A percentile compares a stretch with the other conserved stretches of the same genome.
These are phyloP conservation scores for Thymallus thymallus DNA, from an alignment of 2,113 vertebrate genomes.

Conservation along the genomic window DNA sequence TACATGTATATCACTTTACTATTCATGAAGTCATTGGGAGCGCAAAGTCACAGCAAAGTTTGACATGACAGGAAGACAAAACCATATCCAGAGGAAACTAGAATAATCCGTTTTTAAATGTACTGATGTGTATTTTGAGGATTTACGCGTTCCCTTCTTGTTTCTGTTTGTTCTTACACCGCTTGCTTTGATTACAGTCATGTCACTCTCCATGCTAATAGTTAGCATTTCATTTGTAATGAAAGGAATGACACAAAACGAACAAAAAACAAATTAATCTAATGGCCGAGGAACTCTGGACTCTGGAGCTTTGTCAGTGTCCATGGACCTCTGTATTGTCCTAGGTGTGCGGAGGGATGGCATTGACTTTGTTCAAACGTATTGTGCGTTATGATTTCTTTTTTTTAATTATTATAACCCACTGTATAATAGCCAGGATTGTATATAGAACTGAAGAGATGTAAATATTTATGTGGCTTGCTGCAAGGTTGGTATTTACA, in stretches of 20 bases:
- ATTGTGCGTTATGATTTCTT: conserved; percentile 71
- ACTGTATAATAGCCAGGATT: conserved; percentile 77
- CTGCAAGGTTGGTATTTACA: conserved; percentile 74
- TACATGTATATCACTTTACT: conserved; percentile 33
- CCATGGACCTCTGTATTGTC: conserved; percentile 61
- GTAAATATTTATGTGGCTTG: conserved; percentile 85
- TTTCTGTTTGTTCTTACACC: conserved; percentile 38
- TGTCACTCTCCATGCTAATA: conserved; percentile 24
- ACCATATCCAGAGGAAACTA: conserved; percentile 57
- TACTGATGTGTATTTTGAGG: conserved; percentile 55
- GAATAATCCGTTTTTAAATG: conserved; percentile 49
- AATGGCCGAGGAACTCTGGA: conserved; percentile 47
- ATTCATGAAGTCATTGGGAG: conserved; percentile 33
- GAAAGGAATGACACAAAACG: conserved; percentile 48
- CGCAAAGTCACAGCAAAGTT: conserved; percentile 55
- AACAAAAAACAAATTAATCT: conserved; percentile 36
- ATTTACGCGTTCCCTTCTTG: conserved; percentile 29
- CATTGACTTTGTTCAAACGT: conserved; percentile 68
- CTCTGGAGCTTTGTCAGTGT: no score
- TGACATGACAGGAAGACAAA: conserved; percentile 43
- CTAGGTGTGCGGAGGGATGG: conserved; percentile 14
- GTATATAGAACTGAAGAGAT: conserved; percentile 79
- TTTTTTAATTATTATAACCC: conserved; percentile 67
- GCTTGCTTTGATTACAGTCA: conserved; percentile 1
- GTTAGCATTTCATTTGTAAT: conserved; percentile 38